Conservation (phyloP, 2,113 vertebrate genomes). For the Neodon shergylaensis region DNA sequence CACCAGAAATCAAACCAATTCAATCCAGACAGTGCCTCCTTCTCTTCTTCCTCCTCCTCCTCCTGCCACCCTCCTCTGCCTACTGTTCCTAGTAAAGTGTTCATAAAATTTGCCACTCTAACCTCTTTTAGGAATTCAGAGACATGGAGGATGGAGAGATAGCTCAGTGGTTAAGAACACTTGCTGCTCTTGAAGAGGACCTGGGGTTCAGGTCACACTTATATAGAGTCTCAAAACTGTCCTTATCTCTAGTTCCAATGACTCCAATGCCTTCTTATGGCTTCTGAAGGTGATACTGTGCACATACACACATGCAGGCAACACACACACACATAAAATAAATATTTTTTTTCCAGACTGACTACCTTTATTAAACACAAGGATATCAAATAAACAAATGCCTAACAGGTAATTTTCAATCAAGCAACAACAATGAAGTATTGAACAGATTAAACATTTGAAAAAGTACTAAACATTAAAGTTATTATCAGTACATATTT, state of each 20-base stretch:
- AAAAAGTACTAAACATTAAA: constrained; percentile 28
- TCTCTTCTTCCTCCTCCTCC: neutral
- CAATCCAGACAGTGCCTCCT: neutral
- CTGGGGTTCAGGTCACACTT: neutral
- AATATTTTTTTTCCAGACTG: accelerated
- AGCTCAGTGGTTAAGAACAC: neutral
- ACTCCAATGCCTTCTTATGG: neutral
- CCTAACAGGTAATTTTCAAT: constrained; percentile 9
- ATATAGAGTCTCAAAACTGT: neutral
- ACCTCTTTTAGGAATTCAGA: neutral
- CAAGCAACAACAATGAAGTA: neutral
- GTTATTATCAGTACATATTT: neutral
- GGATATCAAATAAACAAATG: neutral
- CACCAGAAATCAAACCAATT: neutral
- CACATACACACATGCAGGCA: neutral
- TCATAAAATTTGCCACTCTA: neutral
- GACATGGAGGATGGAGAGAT: neutral
- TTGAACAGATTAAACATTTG: constrained; percentile 10
- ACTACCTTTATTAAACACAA: constrained; percentile 42
- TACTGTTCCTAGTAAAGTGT: neutral
- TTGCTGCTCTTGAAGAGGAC: neutral
- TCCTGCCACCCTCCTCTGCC: neutral
- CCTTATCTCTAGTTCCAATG: neutral
- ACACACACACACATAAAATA: neutral
- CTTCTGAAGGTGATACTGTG: neutral